phyloP scores from a whole-genome alignment of 2,797 vertebrate species.

The Sternotherus odoratus region DNA sequence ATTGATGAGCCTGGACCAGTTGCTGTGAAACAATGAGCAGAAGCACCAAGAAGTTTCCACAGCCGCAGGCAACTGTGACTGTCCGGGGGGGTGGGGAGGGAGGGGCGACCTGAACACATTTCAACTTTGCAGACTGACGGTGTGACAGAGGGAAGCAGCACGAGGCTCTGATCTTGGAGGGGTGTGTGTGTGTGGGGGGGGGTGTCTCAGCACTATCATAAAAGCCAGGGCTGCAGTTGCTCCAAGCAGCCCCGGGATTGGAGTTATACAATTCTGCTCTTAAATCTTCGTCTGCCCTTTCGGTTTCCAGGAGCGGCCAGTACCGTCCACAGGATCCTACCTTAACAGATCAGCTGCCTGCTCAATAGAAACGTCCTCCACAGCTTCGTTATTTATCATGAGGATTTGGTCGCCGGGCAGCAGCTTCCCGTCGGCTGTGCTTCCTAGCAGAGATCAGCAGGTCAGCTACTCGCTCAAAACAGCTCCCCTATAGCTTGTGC shows the following conservation, averaged over 20 bases:
- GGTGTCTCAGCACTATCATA: neutral
- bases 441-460: conserved; percentile 62
- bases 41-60: neutral
- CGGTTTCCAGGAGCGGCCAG: neutral
- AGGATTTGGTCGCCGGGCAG: conserved; percentile 92
- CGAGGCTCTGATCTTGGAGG: too few species aligned
- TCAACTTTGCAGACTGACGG: neutral
- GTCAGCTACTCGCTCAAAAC: neutral
- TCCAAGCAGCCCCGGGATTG: neutral
- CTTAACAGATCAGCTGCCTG: conserved; percentile 90
- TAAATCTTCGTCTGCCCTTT: neutral
- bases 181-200: too few species aligned
- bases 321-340: conserved; percentile 68
- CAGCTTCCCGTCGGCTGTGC: conserved; percentile 83
- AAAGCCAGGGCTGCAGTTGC: neutral
- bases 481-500: neutral
- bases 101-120: neutral
- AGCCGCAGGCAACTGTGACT: neutral
- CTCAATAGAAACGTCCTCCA: conserved; percentile 87
- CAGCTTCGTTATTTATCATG: conserved; percentile 87
- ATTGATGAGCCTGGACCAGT: neutral
- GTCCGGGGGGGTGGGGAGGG: too few species aligned
- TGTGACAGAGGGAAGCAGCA: neutral
- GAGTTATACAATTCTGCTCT: too few species aligned
- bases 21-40: too few species aligned